phyloP scores from a whole-genome alignment of 2,797 vertebrate species.

The Parauchenoglanis ngamensis region DNA sequence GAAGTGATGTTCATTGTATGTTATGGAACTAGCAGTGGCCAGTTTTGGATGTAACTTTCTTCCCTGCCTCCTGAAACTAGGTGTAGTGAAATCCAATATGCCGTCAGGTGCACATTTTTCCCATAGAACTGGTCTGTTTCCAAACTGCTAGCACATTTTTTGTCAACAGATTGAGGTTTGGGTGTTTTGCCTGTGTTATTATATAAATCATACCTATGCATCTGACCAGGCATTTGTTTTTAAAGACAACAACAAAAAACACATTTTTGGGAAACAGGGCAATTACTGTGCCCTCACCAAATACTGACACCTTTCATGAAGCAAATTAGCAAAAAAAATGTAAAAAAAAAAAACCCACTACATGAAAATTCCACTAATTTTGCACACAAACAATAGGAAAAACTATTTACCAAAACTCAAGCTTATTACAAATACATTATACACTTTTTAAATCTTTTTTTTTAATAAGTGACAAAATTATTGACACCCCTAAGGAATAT shows the following conservation, averaged over 20 bases:
- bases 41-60: not conserved
- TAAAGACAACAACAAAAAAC: not conserved
- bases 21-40: not conserved
- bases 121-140: not conserved
- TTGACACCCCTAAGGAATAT: not conserved
- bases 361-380: not conserved
- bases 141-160: not conserved
- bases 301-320: not conserved
- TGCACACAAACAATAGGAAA: not conserved
- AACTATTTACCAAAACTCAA: not conserved
- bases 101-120: not conserved
- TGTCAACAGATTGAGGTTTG: not conserved
- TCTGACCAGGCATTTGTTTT: not conserved
- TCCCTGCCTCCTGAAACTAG: not conserved
- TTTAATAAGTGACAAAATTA: not conserved
- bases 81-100: not conserved
- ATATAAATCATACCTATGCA: not conserved
- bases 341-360: not conserved
- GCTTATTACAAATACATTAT: not conserved
- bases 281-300: not conserved
- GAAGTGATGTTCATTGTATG: not conserved
- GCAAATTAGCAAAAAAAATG: not conserved
- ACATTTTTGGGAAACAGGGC: not conserved
- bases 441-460: not conserved
- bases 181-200: not conserved